Base-by-base conservation (phyloP, 1,140 invertebrate species). In the Gryllus bimaculatus region DNA sequence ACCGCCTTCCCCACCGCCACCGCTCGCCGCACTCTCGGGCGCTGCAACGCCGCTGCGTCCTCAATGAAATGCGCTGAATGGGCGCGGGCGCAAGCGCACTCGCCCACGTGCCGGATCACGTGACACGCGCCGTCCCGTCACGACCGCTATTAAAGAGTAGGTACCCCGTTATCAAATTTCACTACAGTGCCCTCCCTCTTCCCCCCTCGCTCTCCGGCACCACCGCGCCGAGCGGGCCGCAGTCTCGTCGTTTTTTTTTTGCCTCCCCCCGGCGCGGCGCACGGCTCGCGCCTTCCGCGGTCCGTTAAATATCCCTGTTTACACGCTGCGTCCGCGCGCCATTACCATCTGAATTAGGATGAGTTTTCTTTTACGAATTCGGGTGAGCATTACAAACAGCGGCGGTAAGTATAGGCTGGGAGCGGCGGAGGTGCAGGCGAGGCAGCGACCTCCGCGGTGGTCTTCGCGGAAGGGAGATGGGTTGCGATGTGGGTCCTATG, bases 141-240 rank as follows among this genome's bases (percentile, higher is more conserved):
- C 54, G 54, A 66, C 54, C 54, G 54, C 54, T 18, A 66, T 66
- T 66, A 66, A 66, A 66, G 54, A 66, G 54, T 66, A 10, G 54
- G 54, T 66, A 66, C 54, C 54, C 54, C 54, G 54, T 66, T 66
- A 66, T 66, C 54, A 66, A 66, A 66, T 66, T 66, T 66, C 54
- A 66, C 54, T 66, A 10, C 10, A 66, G 54, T 66, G 54, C 54
- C 54, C 54, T 18, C 54, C 54, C 54, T 7, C 54, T 18, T 7
- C 54, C 2, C 7, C 18, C 54, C 54, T 7, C 0, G 10, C 54
- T 3, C 54, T 7, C 0, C 1, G 7, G 18, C 18, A 66, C 10
- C 18, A 39, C 54, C 54, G 10, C 18, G 10, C 54, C 10, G 2
- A 13, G 10, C 54, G 54, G 18, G 0, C 10, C 10, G 10, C 18